phyloP scores from a whole-genome alignment of 2,888 invertebrate species.

The Torymus texanus region DNA sequence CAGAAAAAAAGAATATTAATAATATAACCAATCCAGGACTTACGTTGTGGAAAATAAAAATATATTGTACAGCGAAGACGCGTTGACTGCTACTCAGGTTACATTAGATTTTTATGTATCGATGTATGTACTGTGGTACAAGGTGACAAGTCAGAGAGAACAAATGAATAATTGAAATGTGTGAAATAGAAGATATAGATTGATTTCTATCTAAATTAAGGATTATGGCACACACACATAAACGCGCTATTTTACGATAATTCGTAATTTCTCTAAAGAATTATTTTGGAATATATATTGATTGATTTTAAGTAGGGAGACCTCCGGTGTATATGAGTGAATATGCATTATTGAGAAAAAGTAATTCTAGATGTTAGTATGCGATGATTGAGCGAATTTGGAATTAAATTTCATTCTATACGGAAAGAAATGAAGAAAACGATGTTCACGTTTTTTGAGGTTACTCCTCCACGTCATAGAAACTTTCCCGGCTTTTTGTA shows the following conservation, averaged over 20 bases:
- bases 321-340: slow-evolving; percentile 20
- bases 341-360: slow-evolving; percentile 23
- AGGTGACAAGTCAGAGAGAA: slow-evolving; percentile 33
- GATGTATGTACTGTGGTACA: slow-evolving; percentile 37
- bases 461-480: slow-evolving; percentile 64
- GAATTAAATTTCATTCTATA: slow-evolving; percentile 40
- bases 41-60: slow-evolving; percentile 19
- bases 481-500: slow-evolving; percentile 73
- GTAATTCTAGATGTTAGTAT: slow-evolving; percentile 32
- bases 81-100: slow-evolving; percentile 47
- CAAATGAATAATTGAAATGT: slow-evolving; percentile 32
- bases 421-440: slow-evolving; percentile 37
- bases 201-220: slow-evolving; percentile 45
- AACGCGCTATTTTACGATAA: slow-evolving; percentile 26
- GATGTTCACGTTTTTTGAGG: slow-evolving; percentile 64
- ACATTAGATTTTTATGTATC: slow-evolving; percentile 40
- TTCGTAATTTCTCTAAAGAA: slow-evolving; percentile 18
- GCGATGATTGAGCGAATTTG: slow-evolving; percentile 37
- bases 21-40: slow-evolving; percentile 18
- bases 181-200: slow-evolving; percentile 35
- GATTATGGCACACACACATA: slow-evolving; percentile 18
- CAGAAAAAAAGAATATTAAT: background rate
- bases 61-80: slow-evolving; percentile 40
- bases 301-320: slow-evolving; percentile 31
- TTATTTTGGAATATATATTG: slow-evolving; percentile 37